A percentile compares a stretch with the other conserved stretches of the same genome.
phyloP scores from a whole-genome alignment of 2,797 vertebrate genomes.

The Phyllotis vaccarum region DNA sequence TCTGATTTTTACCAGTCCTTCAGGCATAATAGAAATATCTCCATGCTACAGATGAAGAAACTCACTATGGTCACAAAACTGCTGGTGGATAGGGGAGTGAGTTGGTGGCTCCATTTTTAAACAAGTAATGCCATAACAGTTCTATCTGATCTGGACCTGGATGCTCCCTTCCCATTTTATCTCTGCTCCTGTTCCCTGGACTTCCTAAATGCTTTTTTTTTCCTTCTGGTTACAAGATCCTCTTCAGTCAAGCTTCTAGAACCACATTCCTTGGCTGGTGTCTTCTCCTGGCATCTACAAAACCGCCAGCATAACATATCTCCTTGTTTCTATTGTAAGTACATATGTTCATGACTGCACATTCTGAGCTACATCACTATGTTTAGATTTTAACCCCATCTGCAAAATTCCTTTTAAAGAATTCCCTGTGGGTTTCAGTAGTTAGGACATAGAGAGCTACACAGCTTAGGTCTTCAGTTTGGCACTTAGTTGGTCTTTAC shows the following conservation, averaged over 20 bases:
- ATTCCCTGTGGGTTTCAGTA: not conserved
- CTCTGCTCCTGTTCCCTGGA: not conserved
- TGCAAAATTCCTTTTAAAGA: not conserved
- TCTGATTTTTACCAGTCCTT: not conserved
- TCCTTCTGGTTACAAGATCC: not conserved
- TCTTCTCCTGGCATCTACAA: not conserved
- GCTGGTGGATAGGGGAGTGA: not conserved
- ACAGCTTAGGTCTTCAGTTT: not conserved
- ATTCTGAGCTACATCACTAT: not conserved
- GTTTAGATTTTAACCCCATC: not conserved
- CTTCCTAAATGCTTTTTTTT: not conserved
- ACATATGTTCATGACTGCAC: not conserved
- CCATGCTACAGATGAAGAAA: not conserved
- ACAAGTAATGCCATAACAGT: not conserved
- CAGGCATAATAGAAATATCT: no score
- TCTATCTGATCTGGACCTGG: not conserved
- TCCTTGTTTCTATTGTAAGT: not conserved
- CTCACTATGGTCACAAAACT: no score
- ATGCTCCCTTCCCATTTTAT: not conserved
- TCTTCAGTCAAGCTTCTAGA: not conserved
- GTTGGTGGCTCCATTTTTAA: not conserved
- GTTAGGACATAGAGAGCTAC: no score
- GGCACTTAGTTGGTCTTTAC: not conserved
- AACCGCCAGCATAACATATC: not conserved
- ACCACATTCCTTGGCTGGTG: fast-evolving